Base-by-base conservation (phyloP, 2,113 vertebrate genomes). In the Ailuropoda melanoleuca region DNA sequence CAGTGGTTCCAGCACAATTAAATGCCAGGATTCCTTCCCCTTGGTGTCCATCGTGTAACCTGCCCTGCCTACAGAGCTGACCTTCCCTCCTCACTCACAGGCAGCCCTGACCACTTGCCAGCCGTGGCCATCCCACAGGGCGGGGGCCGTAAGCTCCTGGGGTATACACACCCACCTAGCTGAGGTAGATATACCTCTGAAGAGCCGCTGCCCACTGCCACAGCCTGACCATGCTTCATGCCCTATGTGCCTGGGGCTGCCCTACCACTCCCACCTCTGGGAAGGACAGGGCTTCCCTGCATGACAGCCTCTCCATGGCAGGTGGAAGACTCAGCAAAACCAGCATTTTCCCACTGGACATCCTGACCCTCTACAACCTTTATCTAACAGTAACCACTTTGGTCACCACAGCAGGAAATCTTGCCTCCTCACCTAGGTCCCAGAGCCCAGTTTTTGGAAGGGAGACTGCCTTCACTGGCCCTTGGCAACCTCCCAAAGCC, bases 151-250 rank as follows among this genome's bases (percentile, higher is more conserved):
- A 6, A 29, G 29, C 29, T 89, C 60, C 83, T 34, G 50, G 3
- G 24, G 72, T 75, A 17, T 29, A 29, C 3, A 4, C 46, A 19
- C 17, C 23, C 21, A 39, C 23, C n/a, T 23, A 12, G 24, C 48
- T 24, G 43, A 84, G 15, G n/a, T 2, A n/a, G 11, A 53, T 17
- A 13, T 8, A 9, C 12, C 39, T 90, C 46, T 9, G 1, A n/a
- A 31, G 70, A 11, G 55, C 37, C 29, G 2, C 48, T 0, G 0
- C 24, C 50, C 1, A 0, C 18, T 15, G 29, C 70, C 48, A 56
- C 14, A 14, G 34, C 8, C 5, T 39, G 18, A 56, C 48, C 70
- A 84, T 23, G 10, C 62, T 95, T 29, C 46, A 12, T 4, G 23
- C 70, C 55, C 10, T 4, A 3, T 18, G 48, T 39, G 64, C 48